Evolutionary conservation across 2,797 vertebrate genomes (phyloP).

Genomic region (Helicolenus hilgendorfi): DNA sequence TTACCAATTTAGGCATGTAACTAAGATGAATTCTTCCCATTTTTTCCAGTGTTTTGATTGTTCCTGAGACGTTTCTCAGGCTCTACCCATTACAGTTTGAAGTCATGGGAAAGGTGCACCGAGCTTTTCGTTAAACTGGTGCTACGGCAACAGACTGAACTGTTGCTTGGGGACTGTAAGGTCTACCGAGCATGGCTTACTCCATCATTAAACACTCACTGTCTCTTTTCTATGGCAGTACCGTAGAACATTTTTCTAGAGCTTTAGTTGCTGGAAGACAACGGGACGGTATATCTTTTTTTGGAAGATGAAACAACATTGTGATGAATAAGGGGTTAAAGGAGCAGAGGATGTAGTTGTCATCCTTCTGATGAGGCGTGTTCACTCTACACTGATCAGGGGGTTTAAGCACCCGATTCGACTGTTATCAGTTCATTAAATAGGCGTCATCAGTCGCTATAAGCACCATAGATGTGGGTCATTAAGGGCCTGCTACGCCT

Average conservation of each 20-base stretch:
- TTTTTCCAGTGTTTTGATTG: conserved; percentile 75
- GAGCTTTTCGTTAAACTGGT: conserved; percentile 19
- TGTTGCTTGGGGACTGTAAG: conserved; percentile 28
- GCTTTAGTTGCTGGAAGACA: conserved; percentile 67
- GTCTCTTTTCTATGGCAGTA: conserved; percentile 28
- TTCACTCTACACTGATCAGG: conserved; percentile 26
- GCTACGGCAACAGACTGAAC: conserved; percentile 15
- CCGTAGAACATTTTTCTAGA: conserved; percentile 27
- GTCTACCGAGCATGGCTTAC: conserved; percentile 59
- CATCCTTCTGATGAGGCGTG: conserved; percentile 37
- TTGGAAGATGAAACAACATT: conserved; percentile 9
- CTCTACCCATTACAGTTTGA: conserved; percentile 37
- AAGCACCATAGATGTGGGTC: fast-evolving
- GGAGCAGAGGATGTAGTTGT: conserved; percentile 8
- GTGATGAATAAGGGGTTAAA: not conserved
- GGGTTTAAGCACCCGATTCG: conserved; percentile 1
- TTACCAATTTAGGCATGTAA: conserved; percentile 21
- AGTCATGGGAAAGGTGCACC: conserved; percentile 31
- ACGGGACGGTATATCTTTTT: conserved; percentile 13
- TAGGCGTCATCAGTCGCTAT: no score
- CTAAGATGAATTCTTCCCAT: conserved; percentile 20
- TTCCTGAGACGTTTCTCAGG: conserved; percentile 62
- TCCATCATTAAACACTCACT: conserved; percentile 40
- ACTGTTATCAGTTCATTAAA: no score
- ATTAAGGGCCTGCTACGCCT: no score